Evolutionary conservation across 2,888 invertebrate genomes (phyloP), one percentile per base, ranked within the genome.

Genomic region (Eumacrocentrus americanus): DNA sequence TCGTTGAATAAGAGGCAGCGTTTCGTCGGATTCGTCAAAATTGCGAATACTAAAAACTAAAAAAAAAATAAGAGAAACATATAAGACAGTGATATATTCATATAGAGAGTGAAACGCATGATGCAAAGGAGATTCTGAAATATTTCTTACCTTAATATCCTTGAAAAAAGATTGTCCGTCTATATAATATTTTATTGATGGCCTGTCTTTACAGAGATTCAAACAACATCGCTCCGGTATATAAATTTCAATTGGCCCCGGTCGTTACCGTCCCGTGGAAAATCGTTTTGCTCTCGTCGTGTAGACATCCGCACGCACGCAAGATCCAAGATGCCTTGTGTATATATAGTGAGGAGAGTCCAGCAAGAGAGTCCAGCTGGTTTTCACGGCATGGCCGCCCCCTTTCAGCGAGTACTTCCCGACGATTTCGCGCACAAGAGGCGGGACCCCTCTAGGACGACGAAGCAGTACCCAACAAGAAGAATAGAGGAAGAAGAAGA

Each of bases 391-490:
- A 54, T 50, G 55, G 50, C 60, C 55, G 55, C 60, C 60, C 60
- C 60, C 42, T 60, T 60, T 60, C 60, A 60, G 55, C 60, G 51
- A 55, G 58, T 34, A 25, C 58, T 52, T 53, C 53, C 55, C 38
- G 56, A 58, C 58, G 58, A 55, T 61, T 61, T 55, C 60, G 53
- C 60, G 60, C 62, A n/a, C n/a, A 61, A 54, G 54, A 67, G 66
- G 67, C 62, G 58, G 58, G 56, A 50, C 59, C 57, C 53, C 48
- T 35, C 20, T 29, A 29, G 59, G 63, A 66, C 51, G 62, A 66
- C 53, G 57, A 62, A 58, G 52, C 61, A 29, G 46, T 56, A 58
- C 54, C 50, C 47, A 35, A 57, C 55, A 60, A 60, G 66, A 16
- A 61, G 55, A 53, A 60, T 46, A 20, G 61, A 35, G 46, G 56